A percentile compares a stretch with the other conserved stretches of the same genome.
These are phyloP conservation scores for Dallia pectoralis DNA, from an alignment of 2,797 vertebrate species.

Conservation along the genomic window DNA sequence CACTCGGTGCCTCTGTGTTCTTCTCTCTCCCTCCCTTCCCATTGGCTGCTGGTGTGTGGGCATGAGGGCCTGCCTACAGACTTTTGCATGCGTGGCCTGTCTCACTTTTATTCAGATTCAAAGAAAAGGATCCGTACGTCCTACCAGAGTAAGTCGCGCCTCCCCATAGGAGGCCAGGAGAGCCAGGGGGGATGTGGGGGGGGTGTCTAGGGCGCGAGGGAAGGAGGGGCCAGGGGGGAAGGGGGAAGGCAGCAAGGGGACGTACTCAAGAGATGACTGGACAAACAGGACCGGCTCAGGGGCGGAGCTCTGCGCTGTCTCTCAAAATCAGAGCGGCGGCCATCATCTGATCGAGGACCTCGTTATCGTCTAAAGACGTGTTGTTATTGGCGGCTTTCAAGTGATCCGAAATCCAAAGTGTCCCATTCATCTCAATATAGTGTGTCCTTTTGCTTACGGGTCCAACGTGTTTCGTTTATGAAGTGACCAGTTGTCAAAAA, in stretches of 20 bases:
- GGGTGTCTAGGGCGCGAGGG: constrained; percentile 12
- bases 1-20: constrained; percentile 86
- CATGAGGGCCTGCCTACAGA: constrained; percentile 93
- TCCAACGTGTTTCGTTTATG: not conserved
- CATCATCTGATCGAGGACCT: not conserved
- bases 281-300: constrained; percentile 26
- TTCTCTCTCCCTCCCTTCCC: constrained; percentile 81
- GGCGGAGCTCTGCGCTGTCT: not conserved
- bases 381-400: not conserved
- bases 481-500: not conserved
- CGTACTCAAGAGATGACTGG: constrained; percentile 52
- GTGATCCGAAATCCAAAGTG: not conserved
- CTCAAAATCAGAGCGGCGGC: not conserved
- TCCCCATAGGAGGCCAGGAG: constrained; percentile 51
- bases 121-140: constrained; percentile 99
- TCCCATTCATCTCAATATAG: constrained; percentile 54
- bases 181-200: constrained; percentile 14
- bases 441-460: constrained; percentile 45
- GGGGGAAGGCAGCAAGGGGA: constrained; percentile 29
- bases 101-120: constrained; percentile 99
- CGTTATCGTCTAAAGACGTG: no score
- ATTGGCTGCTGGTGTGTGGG: constrained; percentile 87
- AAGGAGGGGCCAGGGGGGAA: not conserved
- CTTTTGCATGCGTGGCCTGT: constrained; percentile 99
- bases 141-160: constrained; percentile 96